Evolutionary conservation across 2,888 invertebrate genomes (phyloP), one percentile per base, ranked within the genome.

Genomic region (Cerastis rubricosa): DNA sequence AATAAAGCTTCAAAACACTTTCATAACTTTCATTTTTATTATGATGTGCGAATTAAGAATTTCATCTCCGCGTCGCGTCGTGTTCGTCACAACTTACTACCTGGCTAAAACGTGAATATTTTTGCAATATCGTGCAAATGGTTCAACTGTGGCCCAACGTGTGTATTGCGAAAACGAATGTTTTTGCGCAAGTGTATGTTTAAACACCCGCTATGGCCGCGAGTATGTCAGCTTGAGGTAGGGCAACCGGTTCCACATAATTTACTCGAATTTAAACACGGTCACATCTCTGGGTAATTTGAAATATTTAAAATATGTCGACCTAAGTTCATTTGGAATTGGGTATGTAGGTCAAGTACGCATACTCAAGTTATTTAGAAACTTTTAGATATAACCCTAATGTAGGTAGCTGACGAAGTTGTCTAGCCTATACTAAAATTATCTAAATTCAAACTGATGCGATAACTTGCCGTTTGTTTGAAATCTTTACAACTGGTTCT

Each of bases 121-220:
- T 78, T 81, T 81, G 78, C 83, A 84, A 84, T 85, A 73, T 77
- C 65, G 79, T 81, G 78, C 83, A 84, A 82, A 81, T 76, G 49
- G 70, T 64, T 65, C 66, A 35, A 71, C 74, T 73, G 80, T 83
- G 78, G 69, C 74, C 71, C 68, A 74, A 81, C 76, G 67, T 72
- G 54, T 57, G 71, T 66, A 72, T 72, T 85, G 78, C 84, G 83
- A 83, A 82, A 85, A 66, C 54, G 57, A 69, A 82, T 79, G 64
- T 71, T 68, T 84, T 87, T 89, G 84, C 87, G 81, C 84, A 89
- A 89, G 81, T 82, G 72, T 85, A 82, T 79, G 82, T 84, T 78
- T 54, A 29, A 70, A 67, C 75, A 70, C 83, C 61, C 64, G 74
- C 71, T 81, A 76, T 76, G 85, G 85, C 74, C 59, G 63, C 66